A percentile compares a stretch with the other conserved stretches of the same genome.
These are phyloP conservation scores for Argya squamiceps DNA, from an alignment of 2,797 vertebrate species.

Conservation along the genomic window DNA sequence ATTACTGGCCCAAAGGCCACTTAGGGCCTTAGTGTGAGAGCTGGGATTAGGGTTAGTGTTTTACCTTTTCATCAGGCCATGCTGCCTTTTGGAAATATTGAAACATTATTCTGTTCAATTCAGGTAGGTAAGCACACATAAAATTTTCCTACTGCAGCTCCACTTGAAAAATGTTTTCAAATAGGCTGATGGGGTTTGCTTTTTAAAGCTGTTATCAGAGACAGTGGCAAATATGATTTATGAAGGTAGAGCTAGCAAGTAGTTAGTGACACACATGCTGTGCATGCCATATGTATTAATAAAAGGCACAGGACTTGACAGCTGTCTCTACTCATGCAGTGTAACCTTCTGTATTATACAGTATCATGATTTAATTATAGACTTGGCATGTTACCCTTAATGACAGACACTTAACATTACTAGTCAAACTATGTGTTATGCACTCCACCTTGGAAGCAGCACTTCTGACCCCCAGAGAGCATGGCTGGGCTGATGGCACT, in stretches of 20 bases:
- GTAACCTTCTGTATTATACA: slow-evolving; percentile 68
- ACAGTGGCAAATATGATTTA: slow-evolving; percentile 49
- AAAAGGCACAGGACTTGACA: slow-evolving; percentile 65
- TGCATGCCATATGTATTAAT: slow-evolving; percentile 61
- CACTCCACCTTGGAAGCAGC: slow-evolving; percentile 56
- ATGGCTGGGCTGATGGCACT: neutral
- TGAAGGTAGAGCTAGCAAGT: slow-evolving; percentile 39
- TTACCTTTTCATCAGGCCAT: neutral
- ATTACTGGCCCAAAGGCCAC: neutral
- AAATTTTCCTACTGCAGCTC: neutral
- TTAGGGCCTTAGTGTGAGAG: neutral
- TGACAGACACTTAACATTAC: slow-evolving; percentile 67
- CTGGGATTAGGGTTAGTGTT: neutral
- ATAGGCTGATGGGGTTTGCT: neutral
- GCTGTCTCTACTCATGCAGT: slow-evolving; percentile 57
- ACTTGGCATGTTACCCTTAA: slow-evolving; percentile 59
- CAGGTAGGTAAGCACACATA: neutral
- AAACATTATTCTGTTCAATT: neutral
- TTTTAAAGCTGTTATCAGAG: slow-evolving; percentile 33
- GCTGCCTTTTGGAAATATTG: neutral
- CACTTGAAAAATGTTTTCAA: slow-evolving; percentile 8
- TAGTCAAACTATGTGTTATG: slow-evolving; percentile 46
- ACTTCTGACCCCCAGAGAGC: slow-evolving; percentile 44
- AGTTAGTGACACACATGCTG: slow-evolving; percentile 51
- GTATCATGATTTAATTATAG: slow-evolving; percentile 73